A percentile compares a stretch with the other conserved stretches of the same genome.
These are phyloP conservation scores for Drosophila nr. perissopoda DNA, from an alignment of 2,888 invertebrate genomes.

Conservation along the genomic window DNA sequence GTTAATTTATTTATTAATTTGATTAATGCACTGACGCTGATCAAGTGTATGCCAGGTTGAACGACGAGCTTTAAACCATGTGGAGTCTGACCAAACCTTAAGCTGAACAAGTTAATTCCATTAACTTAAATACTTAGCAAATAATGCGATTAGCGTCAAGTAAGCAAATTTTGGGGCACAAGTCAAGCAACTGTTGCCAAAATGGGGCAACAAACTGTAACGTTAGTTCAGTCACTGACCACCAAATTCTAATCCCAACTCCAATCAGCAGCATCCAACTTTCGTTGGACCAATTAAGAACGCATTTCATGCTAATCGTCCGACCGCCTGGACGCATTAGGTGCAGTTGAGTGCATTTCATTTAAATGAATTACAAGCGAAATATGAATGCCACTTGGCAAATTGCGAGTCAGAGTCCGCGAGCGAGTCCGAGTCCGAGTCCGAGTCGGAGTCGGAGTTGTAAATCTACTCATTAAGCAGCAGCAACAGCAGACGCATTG, in stretches of 20 bases:
- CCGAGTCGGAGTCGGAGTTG: neutral
- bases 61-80: conserved; percentile 10
- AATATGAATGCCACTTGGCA: conserved; percentile 63
- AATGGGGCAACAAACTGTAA: conserved; percentile 36
- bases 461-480: conserved; percentile 49
- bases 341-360: conserved; percentile 79
- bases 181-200: conserved; percentile 20
- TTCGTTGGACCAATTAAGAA: conserved; percentile 68
- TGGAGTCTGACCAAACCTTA: conserved; percentile 14
- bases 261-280: conserved; percentile 39
- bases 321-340: conserved; percentile 35
- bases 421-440: neutral
- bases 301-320: conserved; percentile 69
- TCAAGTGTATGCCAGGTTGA: conserved; percentile 51
- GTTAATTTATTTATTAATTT: conserved; percentile 83
- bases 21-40: conserved; percentile 78
- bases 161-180: conserved; percentile 21
- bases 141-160: conserved; percentile 54
- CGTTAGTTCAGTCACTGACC: conserved; percentile 64
- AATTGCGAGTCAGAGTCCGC: neutral
- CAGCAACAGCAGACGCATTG: conserved; percentile 22
- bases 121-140: conserved; percentile 49
- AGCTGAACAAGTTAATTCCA: conserved; percentile 46
- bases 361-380: conserved; percentile 77
- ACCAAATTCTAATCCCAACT: conserved; percentile 57